A percentile compares a stretch with the other conserved stretches of the same genome.
Evolutionary conservation across 2,797 vertebrate genomes (phyloP).

Genomic region (Neosalanx taihuensis): DNA sequence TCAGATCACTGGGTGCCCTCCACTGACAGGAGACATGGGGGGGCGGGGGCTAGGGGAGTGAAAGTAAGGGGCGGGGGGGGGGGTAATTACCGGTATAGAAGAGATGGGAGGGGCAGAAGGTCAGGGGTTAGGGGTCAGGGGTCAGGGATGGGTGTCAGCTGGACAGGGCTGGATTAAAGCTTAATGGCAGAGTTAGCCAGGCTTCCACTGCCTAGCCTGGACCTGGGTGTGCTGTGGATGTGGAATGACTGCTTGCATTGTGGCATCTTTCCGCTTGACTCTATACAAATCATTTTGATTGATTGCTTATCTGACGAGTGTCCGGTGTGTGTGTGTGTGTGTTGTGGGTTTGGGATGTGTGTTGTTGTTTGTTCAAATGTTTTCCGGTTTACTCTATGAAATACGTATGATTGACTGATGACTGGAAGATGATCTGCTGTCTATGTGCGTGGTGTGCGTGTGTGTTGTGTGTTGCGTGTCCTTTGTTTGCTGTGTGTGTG

Average conservation of each 20-base stretch:
- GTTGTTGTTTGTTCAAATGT: neutral
- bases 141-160: neutral
- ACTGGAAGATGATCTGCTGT: neutral
- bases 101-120: neutral
- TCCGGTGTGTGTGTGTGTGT: neutral
- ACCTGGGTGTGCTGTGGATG: neutral
- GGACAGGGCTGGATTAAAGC: too few relatives aligned
- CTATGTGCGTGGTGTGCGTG: neutral
- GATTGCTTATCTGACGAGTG: neutral
- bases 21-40: neutral
- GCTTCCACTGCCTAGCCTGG: too few relatives aligned
- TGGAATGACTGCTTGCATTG: neutral
- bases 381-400: neutral
- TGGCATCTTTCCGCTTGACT: too few relatives aligned
- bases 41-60: neutral
- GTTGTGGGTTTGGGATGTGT: neutral
- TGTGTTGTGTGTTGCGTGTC: neutral
- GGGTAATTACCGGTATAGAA: too few relatives aligned
- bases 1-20: neutral
- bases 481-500: neutral
- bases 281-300: neutral
- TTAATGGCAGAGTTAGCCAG: too few relatives aligned
- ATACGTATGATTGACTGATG: neutral
- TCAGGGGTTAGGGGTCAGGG: neutral
- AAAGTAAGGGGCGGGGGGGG: too few relatives aligned